A percentile compares a stretch with the other conserved stretches of the same genome.
Conservation (phyloP, 2,797 vertebrate species). For the Podarcis lilfordi region DNA sequence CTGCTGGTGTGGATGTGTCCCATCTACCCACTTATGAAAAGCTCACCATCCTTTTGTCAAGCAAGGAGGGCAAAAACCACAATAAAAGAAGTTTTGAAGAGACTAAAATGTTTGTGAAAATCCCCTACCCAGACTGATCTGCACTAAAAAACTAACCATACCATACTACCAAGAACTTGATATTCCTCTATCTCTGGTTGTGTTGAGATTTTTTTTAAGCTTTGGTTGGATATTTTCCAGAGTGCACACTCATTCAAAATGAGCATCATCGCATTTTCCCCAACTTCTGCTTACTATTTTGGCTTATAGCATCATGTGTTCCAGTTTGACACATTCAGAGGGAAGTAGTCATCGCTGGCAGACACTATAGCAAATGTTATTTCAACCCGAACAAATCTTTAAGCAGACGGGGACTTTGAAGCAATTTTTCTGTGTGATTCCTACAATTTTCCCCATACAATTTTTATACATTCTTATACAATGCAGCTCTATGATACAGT, state of each 20-base stretch:
- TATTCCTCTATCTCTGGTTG: background rate
- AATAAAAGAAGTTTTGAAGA: background rate
- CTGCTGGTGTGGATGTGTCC: background rate
- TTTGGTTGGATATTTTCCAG: background rate
- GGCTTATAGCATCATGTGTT: background rate
- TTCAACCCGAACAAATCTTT: background rate
- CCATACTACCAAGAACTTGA: background rate
- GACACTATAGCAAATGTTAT: background rate
- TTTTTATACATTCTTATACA: too few relatives aligned
- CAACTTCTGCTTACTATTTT: background rate
- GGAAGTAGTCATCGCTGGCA: background rate
- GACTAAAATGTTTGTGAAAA: background rate
- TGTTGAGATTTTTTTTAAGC: background rate
- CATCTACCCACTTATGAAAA: too few relatives aligned
- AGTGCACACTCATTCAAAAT: background rate
- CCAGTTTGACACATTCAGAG: background rate
- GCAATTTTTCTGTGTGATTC: background rate
- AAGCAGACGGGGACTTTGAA: background rate
- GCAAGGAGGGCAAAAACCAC: background rate
- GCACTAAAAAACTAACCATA: background rate
- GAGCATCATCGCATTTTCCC: constrained; percentile 1
- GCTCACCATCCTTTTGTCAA: background rate
- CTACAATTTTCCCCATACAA: background rate
- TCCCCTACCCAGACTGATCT: too few relatives aligned
- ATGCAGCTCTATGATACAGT: background rate